phyloP scores from a whole-genome alignment of 2,888 invertebrate species.

The Xestia xanthographa region DNA sequence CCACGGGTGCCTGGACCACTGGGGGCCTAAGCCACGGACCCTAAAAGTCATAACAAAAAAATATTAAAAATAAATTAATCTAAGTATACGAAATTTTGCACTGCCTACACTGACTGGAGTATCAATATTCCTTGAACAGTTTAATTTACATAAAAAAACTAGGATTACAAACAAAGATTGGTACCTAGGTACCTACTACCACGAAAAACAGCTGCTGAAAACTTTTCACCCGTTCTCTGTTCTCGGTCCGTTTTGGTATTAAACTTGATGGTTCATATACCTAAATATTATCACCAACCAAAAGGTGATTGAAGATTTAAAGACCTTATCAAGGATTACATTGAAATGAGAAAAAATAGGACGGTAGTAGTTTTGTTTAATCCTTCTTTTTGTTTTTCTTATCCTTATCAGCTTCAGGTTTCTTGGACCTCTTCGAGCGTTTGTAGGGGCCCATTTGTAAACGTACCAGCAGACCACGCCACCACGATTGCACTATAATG shows the following conservation, averaged over 20 bases:
- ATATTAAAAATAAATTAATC: background rate
- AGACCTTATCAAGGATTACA: background rate
- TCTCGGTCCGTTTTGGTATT: background rate
- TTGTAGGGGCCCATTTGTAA: slow-evolving; percentile 59
- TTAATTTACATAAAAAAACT: too few species aligned
- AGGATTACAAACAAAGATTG: background rate
- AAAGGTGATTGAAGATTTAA: background rate
- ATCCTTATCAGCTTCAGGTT: background rate
- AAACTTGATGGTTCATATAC: background rate
- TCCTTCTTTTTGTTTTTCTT: slow-evolving; percentile 31
- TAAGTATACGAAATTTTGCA: too few species aligned
- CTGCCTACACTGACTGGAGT: too few species aligned
- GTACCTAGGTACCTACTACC: too few species aligned
- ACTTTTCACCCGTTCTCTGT: too few species aligned
- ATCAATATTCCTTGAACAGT: too few species aligned
- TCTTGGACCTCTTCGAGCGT: background rate
- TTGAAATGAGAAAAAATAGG: background rate
- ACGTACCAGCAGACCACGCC: slow-evolving; percentile 74
- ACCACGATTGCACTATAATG: slow-evolving; percentile 85
- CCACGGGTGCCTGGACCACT: too few species aligned
- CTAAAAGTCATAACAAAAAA: background rate
- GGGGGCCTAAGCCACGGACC: too few species aligned
- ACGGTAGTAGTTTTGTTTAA: background rate
- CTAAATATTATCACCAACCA: background rate
- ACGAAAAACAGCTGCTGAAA: too few species aligned